Percentiles rank a stretch among this genome's conserved stretches.
Conservation (phyloP, 2,888 invertebrate genomes). For the Limnephilus lunatus region DNA sequence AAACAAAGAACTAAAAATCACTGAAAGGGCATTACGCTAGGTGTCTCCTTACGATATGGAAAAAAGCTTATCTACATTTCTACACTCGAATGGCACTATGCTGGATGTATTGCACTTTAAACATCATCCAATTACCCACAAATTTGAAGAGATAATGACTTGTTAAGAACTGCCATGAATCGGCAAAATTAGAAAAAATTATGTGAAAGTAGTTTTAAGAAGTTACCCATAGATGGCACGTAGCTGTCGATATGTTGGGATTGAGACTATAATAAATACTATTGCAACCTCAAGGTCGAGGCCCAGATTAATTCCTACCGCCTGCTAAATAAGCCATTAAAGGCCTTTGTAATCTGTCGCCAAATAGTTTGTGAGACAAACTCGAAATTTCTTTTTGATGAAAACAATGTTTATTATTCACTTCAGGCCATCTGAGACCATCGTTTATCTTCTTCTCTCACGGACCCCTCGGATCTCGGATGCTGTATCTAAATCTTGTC, state of each 20-base stretch:
- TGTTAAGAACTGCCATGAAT: neutral
- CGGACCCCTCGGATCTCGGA: conserved; percentile 24
- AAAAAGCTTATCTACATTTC: neutral
- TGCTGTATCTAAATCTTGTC: conserved; percentile 16
- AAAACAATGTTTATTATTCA: neutral
- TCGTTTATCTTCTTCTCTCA: neutral
- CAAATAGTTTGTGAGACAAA: no score
- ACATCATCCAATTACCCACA: neutral
- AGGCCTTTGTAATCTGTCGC: no score
- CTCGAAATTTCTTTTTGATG: no score
- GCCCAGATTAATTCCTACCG: no score
- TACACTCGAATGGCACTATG: neutral
- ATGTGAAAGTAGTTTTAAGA: no score
- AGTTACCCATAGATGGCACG: no score
- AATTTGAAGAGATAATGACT: neutral
- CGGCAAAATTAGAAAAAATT: neutral
- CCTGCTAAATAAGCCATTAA: no score
- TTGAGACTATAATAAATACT: no score
- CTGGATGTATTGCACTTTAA: neutral
- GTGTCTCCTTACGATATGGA: neutral
- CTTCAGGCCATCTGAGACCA: neutral
- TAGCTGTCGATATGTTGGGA: no score
- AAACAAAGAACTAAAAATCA: neutral
- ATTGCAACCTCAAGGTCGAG: no score
- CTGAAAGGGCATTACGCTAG: neutral